Evolutionary conservation across 2,797 vertebrate genomes (phyloP), one percentile per base, ranked within the genome.

Genomic region (Danio albolineatus): DNA sequence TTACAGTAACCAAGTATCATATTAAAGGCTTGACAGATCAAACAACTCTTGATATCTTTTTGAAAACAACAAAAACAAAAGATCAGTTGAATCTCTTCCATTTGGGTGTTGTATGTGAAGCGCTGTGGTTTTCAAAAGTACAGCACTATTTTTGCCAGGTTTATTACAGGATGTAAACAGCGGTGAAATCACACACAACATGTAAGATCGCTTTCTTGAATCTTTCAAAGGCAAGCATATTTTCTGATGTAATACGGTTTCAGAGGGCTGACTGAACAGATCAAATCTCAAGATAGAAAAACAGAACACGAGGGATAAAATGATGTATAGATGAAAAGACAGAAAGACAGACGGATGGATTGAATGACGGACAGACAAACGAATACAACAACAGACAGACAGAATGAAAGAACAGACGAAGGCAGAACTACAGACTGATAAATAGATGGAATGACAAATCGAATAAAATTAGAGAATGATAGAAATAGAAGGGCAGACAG

Each of bases 241-340:
- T 14, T 62, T n/a, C 43, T 16, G 3, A 51, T 36, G 46, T 69
- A 38, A 69, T 51, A 10, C 5, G n/a, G 48, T 51, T 69, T 36
- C 7, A 51, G 46, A 38, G 16, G 28, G 10, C 21, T 51, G 46
- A 28, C 46, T 49, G 14, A 36, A 6, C 56, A 59, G 56, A 67
- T 67, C 12, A 48, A 49, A 38, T 49, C 65, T 66, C 43, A 48
- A 66, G 64, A 48, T 36, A 48, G 44, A 69, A 69, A n/a, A 69
- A 51, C 46, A 59, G 21, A 59, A 28, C 56, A 51, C 36, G 14
- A 69, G 10, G 14, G 14, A 67, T 9, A 49, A 13, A 66, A 67
- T 48, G 43, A 28, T 66, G 48, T 67, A 49, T 8, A 66, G 21
- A 66, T 21, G 28, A 46, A 66, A 2, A 66, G 21, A 19, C 9